A percentile compares a stretch with the other conserved stretches of the same genome.
These are phyloP conservation scores for Syngnathus acus DNA, from an alignment of 2,797 vertebrate genomes.

Conservation along the genomic window DNA sequence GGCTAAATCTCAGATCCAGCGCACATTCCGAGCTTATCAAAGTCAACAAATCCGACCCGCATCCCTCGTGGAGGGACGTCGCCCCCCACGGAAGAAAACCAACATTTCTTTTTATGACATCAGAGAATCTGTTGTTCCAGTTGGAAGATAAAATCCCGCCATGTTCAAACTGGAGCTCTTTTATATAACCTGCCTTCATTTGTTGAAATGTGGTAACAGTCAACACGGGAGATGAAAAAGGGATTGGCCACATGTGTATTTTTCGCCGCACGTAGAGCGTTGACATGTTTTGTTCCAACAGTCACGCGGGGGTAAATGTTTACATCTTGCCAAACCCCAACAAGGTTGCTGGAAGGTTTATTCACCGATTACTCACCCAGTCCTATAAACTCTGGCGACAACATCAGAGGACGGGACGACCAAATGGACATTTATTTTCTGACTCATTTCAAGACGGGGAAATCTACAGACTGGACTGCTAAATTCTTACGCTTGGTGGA, in stretches of 20 bases:
- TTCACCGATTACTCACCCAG: constrained; percentile 24
- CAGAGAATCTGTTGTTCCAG: constrained; percentile 26
- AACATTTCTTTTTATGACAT: constrained; percentile 49
- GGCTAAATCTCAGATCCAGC: constrained; percentile 12
- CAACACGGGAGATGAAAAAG: constrained; percentile 10
- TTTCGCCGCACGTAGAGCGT: constrained; percentile 8
- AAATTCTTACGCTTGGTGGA: not conserved
- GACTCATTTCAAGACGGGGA: not conserved
- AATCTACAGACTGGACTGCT: not conserved
- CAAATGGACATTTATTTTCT: not conserved
- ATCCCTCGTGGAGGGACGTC: constrained; percentile 18
- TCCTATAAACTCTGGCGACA: constrained; percentile 21
- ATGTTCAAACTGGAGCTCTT: constrained; percentile 17
- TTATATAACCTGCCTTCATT: constrained; percentile 28
- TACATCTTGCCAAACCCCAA: constrained; percentile 7
- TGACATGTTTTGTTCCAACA: constrained; percentile 13
- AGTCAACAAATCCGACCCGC: constrained; percentile 15
- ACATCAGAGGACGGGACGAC: constrained; percentile 18
- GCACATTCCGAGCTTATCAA: constrained; percentile 28
- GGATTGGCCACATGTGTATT: constrained; percentile 6
- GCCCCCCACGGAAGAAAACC: constrained; percentile 35
- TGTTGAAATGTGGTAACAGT: constrained; percentile 16
- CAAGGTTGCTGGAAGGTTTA: constrained; percentile 9
- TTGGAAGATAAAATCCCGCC: constrained; percentile 37
- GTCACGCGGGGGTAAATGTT: constrained; percentile 23